These are phyloP conservation scores for Coleophora deauratella DNA, from an alignment of 2,888 invertebrate genomes.

Conservation along the genomic window DNA sequence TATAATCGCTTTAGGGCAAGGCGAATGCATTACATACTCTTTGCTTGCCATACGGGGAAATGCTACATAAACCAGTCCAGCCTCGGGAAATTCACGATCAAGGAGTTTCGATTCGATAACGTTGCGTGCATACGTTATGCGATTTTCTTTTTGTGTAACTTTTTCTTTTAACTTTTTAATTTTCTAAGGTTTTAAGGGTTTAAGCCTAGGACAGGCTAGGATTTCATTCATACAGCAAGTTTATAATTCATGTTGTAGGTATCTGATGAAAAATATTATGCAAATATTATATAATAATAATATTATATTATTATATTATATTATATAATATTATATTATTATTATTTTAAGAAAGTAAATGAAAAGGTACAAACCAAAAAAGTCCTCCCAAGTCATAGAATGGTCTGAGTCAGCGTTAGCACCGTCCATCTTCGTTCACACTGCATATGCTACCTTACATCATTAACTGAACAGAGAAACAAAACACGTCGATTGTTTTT, in stretches of 20 bases:
- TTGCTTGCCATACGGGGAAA: constrained; percentile 45
- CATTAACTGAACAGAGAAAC: constrained; percentile 15
- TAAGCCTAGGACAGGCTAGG: no score
- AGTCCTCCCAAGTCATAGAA: constrained; percentile 82
- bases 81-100: constrained; percentile 39
- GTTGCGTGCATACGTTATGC: background rate
- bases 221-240: no score
- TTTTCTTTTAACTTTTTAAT: background rate
- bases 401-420: constrained; percentile 77
- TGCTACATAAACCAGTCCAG: constrained; percentile 46
- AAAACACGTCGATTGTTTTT: constrained; percentile 24
- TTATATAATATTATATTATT: no score
- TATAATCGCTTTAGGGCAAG: constrained; percentile 24
- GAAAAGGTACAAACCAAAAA: constrained; percentile 81
- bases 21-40: constrained; percentile 27
- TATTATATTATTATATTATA: no score
- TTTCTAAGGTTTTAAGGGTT: background rate
- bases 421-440: constrained; percentile 65
- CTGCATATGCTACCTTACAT: constrained; percentile 34
- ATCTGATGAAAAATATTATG: no score
- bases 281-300: no score
- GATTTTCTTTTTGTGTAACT: background rate
- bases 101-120: constrained; percentile 1
- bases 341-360: no score
- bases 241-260: no score